Percentiles rank a stretch among this genome's conserved stretches.
phyloP scores from a whole-genome alignment of 2,113 vertebrate genomes.

The Scatophagus argus region DNA sequence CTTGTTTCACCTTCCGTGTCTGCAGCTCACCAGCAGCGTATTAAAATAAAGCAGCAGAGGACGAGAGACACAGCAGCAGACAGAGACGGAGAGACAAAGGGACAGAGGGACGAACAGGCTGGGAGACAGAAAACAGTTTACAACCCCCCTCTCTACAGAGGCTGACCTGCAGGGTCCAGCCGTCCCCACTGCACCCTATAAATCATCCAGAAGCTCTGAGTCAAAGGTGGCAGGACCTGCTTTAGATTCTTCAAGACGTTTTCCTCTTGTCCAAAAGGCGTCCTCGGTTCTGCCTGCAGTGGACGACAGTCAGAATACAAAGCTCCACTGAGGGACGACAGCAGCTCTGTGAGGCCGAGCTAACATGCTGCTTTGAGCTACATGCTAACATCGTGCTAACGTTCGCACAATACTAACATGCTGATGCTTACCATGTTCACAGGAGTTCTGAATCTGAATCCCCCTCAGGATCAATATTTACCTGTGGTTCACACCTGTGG shows the following conservation, averaged over 20 bases:
- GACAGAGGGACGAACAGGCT: too few species aligned
- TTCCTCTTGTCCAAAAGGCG: not conserved
- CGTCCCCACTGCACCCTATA: not conserved
- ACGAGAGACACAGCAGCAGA: not conserved
- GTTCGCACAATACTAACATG: too few species aligned
- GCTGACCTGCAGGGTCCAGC: not conserved
- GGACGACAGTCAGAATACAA: not conserved
- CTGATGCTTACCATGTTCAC: too few species aligned
- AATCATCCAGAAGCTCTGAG: not conserved
- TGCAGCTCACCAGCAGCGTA: not conserved
- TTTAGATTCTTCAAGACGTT: not conserved
- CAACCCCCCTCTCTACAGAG: not conserved
- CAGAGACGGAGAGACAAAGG: not conserved
- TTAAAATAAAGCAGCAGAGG: conserved; percentile 11
- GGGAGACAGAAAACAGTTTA: not conserved
- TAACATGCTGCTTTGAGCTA: too few species aligned
- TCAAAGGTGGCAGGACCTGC: not conserved
- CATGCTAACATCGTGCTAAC: too few species aligned
- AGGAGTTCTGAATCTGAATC: too few species aligned
- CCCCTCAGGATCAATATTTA: too few species aligned
- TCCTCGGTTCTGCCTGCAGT: not conserved
- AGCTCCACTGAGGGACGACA: too few species aligned
- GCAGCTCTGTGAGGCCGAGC: too few species aligned
- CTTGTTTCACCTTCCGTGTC: conserved; percentile 29
- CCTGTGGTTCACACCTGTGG: too few species aligned